Percentiles rank a stretch among this genome's conserved stretches.
These are phyloP conservation scores for Pterostichus madidus DNA, from an alignment of 2,888 invertebrate genomes.

Conservation along the genomic window DNA sequence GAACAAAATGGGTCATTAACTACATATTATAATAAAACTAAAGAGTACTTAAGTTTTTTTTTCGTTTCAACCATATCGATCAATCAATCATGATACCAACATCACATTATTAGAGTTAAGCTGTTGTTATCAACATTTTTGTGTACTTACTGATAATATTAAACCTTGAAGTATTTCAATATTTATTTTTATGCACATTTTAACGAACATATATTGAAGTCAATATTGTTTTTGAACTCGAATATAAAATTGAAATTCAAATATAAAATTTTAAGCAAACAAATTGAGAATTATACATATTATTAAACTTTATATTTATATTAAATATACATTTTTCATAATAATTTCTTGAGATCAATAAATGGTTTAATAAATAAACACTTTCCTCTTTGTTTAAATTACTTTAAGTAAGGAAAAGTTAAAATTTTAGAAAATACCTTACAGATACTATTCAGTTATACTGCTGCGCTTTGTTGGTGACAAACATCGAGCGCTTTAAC, in stretches of 20 bases:
- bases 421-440: too few relatives aligned
- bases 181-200: constrained; percentile 56
- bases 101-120: constrained; percentile 26
- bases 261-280: neutral
- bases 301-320: neutral
- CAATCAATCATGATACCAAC: constrained; percentile 51
- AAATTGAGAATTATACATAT: neutral
- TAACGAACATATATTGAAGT: constrained; percentile 9
- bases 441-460: too few relatives aligned
- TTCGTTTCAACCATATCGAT: constrained; percentile 34
- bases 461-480: too few relatives aligned
- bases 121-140: constrained; percentile 34
- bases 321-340: too few relatives aligned
- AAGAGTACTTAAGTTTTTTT: neutral
- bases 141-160: constrained; percentile 46
- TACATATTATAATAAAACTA: neutral
- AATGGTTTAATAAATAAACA: too few relatives aligned
- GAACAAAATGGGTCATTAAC: neutral
- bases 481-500: too few relatives aligned
- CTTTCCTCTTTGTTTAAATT: too few relatives aligned
- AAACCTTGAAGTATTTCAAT: constrained; percentile 50
- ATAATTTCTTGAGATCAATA: too few relatives aligned
- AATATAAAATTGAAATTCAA: neutral
- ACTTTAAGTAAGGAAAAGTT: too few relatives aligned
- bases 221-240: constrained; percentile 30